Percentiles rank a stretch among this genome's conserved stretches.
Conservation (phyloP, 2,113 vertebrate genomes). For the Edolisoma coerulescens region DNA sequence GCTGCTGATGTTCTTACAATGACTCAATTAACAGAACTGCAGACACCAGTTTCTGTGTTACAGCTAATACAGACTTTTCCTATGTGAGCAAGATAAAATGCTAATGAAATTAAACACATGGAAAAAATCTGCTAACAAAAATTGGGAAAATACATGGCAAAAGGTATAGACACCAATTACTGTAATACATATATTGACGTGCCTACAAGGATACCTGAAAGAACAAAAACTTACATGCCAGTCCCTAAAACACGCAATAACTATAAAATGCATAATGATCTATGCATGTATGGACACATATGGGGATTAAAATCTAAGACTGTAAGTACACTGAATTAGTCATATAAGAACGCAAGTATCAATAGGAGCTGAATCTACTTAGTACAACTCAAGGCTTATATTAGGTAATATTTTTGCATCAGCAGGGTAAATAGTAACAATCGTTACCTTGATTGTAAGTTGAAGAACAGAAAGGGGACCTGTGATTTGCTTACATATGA, state of each 20-base stretch:
- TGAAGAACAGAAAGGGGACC: background rate
- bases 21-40: slow-evolving; percentile 26
- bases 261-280: background rate
- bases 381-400: background rate
- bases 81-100: background rate
- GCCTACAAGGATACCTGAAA: background rate
- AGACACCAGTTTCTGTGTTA: background rate
- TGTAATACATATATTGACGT: background rate
- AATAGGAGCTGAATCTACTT: background rate
- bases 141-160: background rate
- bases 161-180: background rate
- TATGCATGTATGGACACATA: background rate
- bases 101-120: background rate
- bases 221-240: background rate
- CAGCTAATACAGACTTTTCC: background rate
- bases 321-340: background rate
- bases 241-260: background rate
- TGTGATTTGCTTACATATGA: background rate
- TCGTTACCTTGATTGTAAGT: background rate
- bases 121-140: background rate
- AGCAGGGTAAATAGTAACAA: background rate
- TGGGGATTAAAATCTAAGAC: background rate
- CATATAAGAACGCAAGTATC: background rate
- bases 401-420: background rate
- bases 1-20: background rate